phyloP scores from a whole-genome alignment of 2,113 vertebrate species.

The Athene noctua region DNA sequence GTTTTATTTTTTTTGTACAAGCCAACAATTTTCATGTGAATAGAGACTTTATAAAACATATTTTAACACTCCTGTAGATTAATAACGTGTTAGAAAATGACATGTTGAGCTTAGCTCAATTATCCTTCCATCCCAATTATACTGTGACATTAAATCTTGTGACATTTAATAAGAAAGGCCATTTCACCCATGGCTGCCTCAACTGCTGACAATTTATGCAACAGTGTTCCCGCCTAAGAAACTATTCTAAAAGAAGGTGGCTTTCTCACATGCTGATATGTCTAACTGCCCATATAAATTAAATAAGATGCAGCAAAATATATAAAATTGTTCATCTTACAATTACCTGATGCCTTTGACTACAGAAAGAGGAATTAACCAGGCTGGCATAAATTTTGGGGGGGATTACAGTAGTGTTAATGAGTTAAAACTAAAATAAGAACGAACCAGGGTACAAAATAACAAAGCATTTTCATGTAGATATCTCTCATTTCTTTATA shows the following conservation, averaged over 20 bases:
- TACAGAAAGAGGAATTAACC: conserved; percentile 42
- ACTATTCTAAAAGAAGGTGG: conserved; percentile 38
- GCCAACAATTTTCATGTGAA: conserved; percentile 67
- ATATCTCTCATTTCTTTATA: background rate
- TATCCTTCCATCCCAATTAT: conserved; percentile 80
- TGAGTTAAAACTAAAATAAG: background rate
- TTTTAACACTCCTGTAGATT: conserved; percentile 71
- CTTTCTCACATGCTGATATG: conserved; percentile 55
- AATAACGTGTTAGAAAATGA: conserved; percentile 72
- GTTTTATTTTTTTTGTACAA: conserved; percentile 21
- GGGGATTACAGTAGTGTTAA: background rate
- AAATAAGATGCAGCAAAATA: conserved; percentile 67
- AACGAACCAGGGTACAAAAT: background rate
- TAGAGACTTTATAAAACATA: conserved; percentile 58
- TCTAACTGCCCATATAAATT: conserved; percentile 66
- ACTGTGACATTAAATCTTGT: conserved; percentile 80
- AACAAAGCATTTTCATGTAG: background rate
- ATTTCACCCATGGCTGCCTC: conserved; percentile 80
- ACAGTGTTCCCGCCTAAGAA: conserved; percentile 56
- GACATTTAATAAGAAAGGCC: conserved; percentile 81
- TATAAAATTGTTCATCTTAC: conserved; percentile 57
- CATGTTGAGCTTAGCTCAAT: conserved; percentile 71
- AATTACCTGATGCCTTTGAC: conserved; percentile 27
- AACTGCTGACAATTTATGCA: conserved; percentile 68
- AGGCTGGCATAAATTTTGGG: background rate